Conservation (phyloP, 1,140 invertebrate genomes). For the Drosophila oshimai region DNA sequence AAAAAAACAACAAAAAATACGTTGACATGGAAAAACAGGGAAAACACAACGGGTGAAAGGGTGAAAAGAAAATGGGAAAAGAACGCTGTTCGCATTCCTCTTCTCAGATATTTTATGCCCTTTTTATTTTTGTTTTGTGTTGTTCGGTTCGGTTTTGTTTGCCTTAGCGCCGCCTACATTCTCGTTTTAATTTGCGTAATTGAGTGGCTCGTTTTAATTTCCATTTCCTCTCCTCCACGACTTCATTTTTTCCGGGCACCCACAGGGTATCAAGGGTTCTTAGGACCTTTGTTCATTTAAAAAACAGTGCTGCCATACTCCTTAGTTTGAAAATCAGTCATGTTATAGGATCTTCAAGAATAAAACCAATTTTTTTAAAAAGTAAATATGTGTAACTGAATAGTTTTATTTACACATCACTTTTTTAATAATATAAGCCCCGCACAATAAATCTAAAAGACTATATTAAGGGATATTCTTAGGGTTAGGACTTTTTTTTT, state of each 20-base stretch:
- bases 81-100: constrained; percentile 50
- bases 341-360: too few relatives aligned
- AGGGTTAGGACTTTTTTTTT: too few relatives aligned
- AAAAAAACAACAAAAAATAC: background rate
- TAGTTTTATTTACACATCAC: too few relatives aligned
- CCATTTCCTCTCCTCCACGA: constrained; percentile 18
- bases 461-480: too few relatives aligned
- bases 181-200: constrained; percentile 79
- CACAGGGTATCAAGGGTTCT: constrained; percentile 2
- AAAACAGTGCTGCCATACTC: background rate
- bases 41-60: background rate
- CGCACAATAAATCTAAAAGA: too few relatives aligned
- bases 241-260: background rate
- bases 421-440: too few relatives aligned
- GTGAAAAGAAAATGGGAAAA: background rate
- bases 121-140: constrained; percentile 27
- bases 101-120: constrained; percentile 44
- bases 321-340: too few relatives aligned
- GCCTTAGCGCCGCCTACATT: constrained; percentile 57
- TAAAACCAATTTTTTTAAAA: too few relatives aligned
- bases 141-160: constrained; percentile 41
- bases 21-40: constrained; percentile 14
- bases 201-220: constrained; percentile 80
- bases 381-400: too few relatives aligned
- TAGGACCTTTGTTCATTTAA: background rate